Evolutionary conservation across 2,797 vertebrate species (phyloP), one percentile per base, ranked within the genome.

Genomic region (Pseudomugil gertrudae): DNA sequence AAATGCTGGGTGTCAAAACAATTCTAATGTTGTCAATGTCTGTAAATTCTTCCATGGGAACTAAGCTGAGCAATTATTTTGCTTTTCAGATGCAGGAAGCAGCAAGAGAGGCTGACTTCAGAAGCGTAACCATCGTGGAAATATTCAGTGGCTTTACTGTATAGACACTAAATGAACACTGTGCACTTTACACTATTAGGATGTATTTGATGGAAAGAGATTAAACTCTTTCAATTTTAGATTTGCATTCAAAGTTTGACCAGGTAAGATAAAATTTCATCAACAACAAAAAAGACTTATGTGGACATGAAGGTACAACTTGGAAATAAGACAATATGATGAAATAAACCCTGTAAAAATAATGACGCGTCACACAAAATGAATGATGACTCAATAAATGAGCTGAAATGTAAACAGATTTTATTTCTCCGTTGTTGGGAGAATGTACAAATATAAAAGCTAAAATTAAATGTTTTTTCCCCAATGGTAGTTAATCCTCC

Each of bases 371-470:
- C 64, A 43, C 72, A 72, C 29, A 59, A 26, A 35, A 64, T 11
- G 14, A 83, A 82, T 75, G 5, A 62, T 60, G 24, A 17, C 58
- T 51, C 58, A 81, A 82, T 80, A 61, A 82, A 72, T 50, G 43
- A 55, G 23, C 10, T 66, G 24, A 55, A 47, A 59, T 68, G 66
- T 64, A 61, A 78, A 75, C 30, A 60, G 63, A 57, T 67, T 91
- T 92, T 90, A 89, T 88, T 92, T 84, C 78, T 70, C 80, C 72
- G 32, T 17, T 54, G 17, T 76, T 54, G 57, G 69, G 71, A 86
- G 79, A 83, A 67, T 19, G 13, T 30, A 56, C 60, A 35, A 59
- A 72, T 86, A 88, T 63, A 90, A 90, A 89, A 83, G 54, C 64
- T 63, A 66, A 21, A 67, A 60, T 50, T 60, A 62, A 33, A 33